Percentiles rank a stretch among this genome's conserved stretches.
Conservation (phyloP, 1,140 invertebrate species). For the Physella acuta region DNA sequence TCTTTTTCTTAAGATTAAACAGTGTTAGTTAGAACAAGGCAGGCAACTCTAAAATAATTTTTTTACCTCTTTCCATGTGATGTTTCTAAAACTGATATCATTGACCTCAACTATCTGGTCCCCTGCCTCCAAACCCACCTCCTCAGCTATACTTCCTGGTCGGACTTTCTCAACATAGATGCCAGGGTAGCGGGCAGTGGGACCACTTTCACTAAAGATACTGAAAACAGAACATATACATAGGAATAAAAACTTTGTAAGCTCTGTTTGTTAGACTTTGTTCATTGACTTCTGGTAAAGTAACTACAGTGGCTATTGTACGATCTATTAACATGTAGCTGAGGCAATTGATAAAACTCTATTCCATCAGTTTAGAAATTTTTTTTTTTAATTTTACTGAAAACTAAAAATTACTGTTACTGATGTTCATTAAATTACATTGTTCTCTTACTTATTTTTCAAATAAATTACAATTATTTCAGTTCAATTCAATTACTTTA, state of each 20-base stretch:
- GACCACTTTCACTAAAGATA: slow-evolving; percentile 70
- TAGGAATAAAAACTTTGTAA: background rate
- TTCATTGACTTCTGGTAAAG: background rate
- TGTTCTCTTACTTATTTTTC: no score
- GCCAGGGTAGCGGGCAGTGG: slow-evolving; percentile 75
- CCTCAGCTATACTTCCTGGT: slow-evolving; percentile 81
- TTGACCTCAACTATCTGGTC: slow-evolving; percentile 92
- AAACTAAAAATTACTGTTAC: background rate
- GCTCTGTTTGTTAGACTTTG: background rate
- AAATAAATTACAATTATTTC: no score
- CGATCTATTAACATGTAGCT: background rate
- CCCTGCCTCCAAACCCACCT: slow-evolving; percentile 83
- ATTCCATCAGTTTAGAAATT: background rate
- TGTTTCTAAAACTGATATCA: slow-evolving; percentile 65
- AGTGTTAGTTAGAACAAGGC: no score
- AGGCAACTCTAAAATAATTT: no score
- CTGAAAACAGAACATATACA: slow-evolving; percentile 56
- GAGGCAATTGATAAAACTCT: background rate
- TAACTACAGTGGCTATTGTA: background rate
- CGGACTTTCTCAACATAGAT: slow-evolving; percentile 90
- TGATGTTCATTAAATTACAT: background rate
- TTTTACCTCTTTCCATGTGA: slow-evolving; percentile 77
- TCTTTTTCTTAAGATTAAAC: no score
- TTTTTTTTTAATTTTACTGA: background rate
- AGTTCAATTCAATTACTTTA: no score